Base-by-base conservation (phyloP, 2,797 vertebrate species). In the Eurystomus glaucurus region DNA sequence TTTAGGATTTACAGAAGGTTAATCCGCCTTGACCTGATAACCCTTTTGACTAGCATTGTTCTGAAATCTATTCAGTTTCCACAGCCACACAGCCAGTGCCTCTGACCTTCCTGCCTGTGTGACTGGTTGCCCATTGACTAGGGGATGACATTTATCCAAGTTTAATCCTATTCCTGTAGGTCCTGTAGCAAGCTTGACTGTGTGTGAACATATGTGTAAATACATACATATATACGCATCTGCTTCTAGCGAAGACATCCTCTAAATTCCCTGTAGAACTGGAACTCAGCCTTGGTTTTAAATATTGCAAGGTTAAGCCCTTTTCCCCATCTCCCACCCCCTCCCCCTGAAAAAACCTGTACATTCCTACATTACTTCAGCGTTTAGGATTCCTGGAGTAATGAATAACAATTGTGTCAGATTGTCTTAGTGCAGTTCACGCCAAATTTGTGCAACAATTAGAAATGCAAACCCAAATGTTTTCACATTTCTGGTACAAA, bases 401-500 rank as follows among this genome's bases (percentile, higher is more conserved):
- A 93, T 85, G 83, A 92, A 64, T 82, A 93, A 85, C 76, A 93
- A 93, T 75, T 94, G 52, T 78, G 60, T 88, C 35, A 80, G 28
- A 91, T 85, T 77, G 69, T 88, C 69, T 81, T 71, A 58, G 33
- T 31, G 21, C 37, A 57, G 26, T 33, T 77, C 29, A 5, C 50
- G 69, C 83, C 82, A 94, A 88, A 88, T 95, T 90, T n/a, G 2
- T 90, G 52, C 45, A 91, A 80, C 50, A 93, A 94, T 93, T 93
- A 92, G 29, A 84, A 84, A 52, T 35, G 88, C 64, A 97, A 97
- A 94, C 11, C 88, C 84, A 97, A 97, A 96, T 52, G 28, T 71
- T 95, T 97, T 97, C 78, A 65, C 58, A 89, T 95, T 96, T 97
- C 85, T 93, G 84, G 85, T 11, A 76, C 17, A 25, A 77, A 85